Evolutionary conservation across 2,888 invertebrate species (phyloP).

Genomic region (Pachliopta kotzebuea): DNA sequence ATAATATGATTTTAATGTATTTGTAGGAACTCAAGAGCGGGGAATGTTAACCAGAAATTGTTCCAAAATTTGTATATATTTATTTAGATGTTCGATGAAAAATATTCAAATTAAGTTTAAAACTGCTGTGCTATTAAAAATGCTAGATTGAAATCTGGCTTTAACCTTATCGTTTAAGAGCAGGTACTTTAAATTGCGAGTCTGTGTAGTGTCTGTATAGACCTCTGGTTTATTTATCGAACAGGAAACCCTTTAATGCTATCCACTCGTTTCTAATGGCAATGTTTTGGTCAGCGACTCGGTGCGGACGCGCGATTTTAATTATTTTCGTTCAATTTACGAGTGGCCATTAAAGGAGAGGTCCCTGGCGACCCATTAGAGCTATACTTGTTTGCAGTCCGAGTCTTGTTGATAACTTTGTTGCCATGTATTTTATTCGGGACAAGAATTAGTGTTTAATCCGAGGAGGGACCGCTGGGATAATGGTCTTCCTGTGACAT

Average conservation of each 20-base stretch:
- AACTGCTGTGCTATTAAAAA: too few species aligned
- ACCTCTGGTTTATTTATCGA: conserved; percentile 68
- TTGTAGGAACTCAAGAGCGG: too few species aligned
- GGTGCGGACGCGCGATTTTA: conserved; percentile 72
- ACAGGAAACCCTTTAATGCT: conserved; percentile 68
- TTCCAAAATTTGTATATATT: too few species aligned
- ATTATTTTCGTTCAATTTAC: conserved; percentile 80
- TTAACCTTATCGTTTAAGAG: too few species aligned
- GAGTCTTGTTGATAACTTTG: conserved; percentile 77
- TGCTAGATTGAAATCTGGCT: too few species aligned
- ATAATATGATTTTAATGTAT: too few species aligned
- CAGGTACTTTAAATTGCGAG: too few species aligned
- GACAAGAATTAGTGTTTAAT: conserved; percentile 66
- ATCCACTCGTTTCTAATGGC: conserved; percentile 65
- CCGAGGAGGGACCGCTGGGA: conserved; percentile 45
- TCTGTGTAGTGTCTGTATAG: conserved; percentile 31
- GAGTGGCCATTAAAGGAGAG: conserved; percentile 76
- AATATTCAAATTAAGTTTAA: too few species aligned
- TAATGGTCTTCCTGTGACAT: conserved; percentile 49
- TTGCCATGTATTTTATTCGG: conserved; percentile 67
- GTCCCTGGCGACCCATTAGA: conserved; percentile 72
- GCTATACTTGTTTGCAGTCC: conserved; percentile 56
- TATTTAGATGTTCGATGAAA: too few species aligned
- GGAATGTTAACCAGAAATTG: too few species aligned
- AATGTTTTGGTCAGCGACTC: conserved; percentile 67